These are phyloP conservation scores for Ceraclea dissimilis DNA, from an alignment of 2,888 invertebrate genomes.

Conservation along the genomic window DNA sequence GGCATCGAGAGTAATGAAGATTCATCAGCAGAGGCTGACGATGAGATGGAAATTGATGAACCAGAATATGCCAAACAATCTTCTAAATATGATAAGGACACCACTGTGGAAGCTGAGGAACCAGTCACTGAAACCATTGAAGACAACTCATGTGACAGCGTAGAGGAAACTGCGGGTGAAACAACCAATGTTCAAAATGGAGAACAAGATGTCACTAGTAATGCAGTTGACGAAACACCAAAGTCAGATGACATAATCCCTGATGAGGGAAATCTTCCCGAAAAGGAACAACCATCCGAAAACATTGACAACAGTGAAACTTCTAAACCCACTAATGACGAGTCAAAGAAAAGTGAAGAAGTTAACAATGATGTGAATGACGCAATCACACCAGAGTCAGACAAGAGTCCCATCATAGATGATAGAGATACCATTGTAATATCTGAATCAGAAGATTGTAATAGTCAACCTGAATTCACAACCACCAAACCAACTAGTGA, in stretches of 20 bases:
- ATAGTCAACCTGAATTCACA: conserved; percentile 34
- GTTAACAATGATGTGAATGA: neutral
- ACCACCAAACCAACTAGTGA: conserved; percentile 8
- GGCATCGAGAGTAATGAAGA: conserved; percentile 49
- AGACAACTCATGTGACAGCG: neutral
- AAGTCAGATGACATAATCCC: neutral
- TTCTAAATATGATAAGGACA: conserved; percentile 22
- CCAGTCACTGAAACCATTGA: neutral
- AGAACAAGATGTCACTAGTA: neutral
- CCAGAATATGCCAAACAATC: conserved; percentile 35
- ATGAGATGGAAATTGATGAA: conserved; percentile 60
- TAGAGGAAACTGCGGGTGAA: neutral
- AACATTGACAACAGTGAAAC: neutral
- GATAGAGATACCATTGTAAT: conserved; percentile 46
- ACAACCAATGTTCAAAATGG: neutral
- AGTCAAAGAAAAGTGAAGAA: neutral
- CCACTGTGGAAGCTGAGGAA: neutral
- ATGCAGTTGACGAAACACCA: neutral
- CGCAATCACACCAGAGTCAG: neutral
- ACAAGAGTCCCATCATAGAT: conserved; percentile 27
- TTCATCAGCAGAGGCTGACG: conserved; percentile 58
- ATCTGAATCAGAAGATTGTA: conserved; percentile 45
- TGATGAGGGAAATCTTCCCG: neutral
- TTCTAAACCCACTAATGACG: neutral
- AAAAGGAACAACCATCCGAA: neutral